Conservation (phyloP, 2,888 invertebrate genomes). For the Hirtodrosophila trivittata region DNA sequence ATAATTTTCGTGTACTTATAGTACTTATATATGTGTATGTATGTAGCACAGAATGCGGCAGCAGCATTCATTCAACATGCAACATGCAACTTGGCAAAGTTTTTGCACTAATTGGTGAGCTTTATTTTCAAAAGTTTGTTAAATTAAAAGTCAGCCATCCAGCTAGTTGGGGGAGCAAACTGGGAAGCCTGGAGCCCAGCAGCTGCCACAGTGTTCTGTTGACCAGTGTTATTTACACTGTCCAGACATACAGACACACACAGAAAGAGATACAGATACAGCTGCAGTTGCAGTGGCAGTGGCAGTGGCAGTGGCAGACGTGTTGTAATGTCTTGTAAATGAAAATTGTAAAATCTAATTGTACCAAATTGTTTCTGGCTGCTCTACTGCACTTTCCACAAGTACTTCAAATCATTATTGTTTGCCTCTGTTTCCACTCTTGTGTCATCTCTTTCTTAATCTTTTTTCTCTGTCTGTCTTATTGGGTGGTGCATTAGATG, state of each 20-base stretch:
- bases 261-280: neutral
- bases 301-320: constrained; percentile 6
- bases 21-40: too few relatives aligned
- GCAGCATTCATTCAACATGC: neutral
- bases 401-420: constrained; percentile 36
- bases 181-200: neutral
- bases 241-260: constrained; percentile 4
- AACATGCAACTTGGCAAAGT: neutral
- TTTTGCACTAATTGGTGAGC: constrained; percentile 27
- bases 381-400: constrained; percentile 35
- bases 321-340: constrained; percentile 44
- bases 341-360: constrained; percentile 57
- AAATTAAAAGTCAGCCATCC: constrained; percentile 37
- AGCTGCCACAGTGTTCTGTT: constrained; percentile 6
- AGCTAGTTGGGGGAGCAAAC: constrained; percentile 4
- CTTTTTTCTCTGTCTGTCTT: neutral
- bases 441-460: neutral
- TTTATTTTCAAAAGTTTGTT: constrained; percentile 36
- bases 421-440: neutral
- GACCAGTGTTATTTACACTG: constrained; percentile 22
- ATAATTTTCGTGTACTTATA: too few relatives aligned
- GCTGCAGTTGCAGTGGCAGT: neutral
- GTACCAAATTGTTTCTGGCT: constrained; percentile 51
- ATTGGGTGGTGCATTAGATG: neutral
- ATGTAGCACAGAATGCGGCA: neutral